Evolutionary conservation across 2,113 vertebrate genomes (phyloP).

Genomic region (Capreolus pygargus): DNA sequence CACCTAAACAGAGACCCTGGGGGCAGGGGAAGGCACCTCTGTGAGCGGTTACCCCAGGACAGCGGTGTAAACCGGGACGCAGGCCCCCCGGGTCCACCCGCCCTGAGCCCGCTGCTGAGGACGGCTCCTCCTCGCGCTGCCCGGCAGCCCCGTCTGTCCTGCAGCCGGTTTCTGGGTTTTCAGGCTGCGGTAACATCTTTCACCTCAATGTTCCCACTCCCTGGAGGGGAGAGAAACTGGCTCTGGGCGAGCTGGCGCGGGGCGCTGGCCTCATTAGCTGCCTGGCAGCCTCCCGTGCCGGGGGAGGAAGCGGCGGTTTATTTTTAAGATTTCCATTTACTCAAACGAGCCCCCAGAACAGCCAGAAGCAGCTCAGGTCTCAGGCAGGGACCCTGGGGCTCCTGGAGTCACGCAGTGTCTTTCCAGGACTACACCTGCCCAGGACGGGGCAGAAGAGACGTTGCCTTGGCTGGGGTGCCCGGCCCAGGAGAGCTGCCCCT

Average conservation of each 20-base stretch:
- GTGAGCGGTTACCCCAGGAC: not conserved
- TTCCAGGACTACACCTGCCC: accelerated
- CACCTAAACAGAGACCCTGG: not conserved
- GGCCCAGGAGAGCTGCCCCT: not conserved
- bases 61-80: not conserved
- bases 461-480: not conserved
- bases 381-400: not conserved
- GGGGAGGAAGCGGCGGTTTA: not conserved
- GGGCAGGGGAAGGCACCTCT: accelerated
- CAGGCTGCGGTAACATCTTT: not conserved
- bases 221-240: not conserved
- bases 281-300: not conserved
- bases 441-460: not conserved
- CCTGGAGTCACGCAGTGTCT: not conserved
- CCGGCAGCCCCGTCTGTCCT: not conserved
- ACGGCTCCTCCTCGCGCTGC: not conserved
- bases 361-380: not conserved
- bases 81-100: not conserved
- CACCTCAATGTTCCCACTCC: not conserved
- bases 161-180: conserved; percentile 62
- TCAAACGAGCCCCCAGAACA: accelerated
- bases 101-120: accelerated
- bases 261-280: conserved; percentile 56
- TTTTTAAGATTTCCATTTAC: conserved; percentile 33
- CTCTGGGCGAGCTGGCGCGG: accelerated